Conservation (phyloP, 2,888 invertebrate species). For the Diaprepes abbreviatus region DNA sequence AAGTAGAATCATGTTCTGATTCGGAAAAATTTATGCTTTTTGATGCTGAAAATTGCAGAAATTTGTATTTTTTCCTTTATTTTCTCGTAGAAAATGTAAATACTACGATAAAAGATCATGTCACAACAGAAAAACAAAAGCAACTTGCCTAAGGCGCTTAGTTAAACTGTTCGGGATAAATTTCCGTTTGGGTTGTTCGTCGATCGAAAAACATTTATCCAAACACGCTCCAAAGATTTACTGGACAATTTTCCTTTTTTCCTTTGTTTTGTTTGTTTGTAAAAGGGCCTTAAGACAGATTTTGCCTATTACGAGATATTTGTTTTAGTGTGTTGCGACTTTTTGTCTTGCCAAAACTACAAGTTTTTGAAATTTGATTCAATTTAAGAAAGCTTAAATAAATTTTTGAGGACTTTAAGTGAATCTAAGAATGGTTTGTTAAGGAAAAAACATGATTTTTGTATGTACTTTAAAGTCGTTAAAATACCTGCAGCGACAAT, state of each 20-base stretch:
- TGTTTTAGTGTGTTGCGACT: neutral
- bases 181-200: neutral
- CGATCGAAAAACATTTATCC: constrained; percentile 5
- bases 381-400: neutral
- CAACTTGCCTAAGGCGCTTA: constrained; percentile 3
- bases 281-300: constrained; percentile 6
- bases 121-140: neutral
- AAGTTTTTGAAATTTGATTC: neutral
- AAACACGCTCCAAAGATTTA: constrained; percentile 4
- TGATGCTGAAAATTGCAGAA: no score
- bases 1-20: no score
- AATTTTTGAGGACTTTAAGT: no score
- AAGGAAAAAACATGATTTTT: no score
- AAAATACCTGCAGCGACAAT: no score
- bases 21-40: no score
- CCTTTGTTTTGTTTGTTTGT: constrained; percentile 10
- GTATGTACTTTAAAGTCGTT: no score
- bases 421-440: no score
- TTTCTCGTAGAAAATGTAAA: no score
- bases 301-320: neutral
- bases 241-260: constrained; percentile 9
- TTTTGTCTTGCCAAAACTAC: neutral
- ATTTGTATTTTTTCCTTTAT: no score
- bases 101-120: neutral
- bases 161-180: constrained; percentile 12